phyloP scores from a whole-genome alignment of 2,113 vertebrate genomes.

The Madoqua kirkii region DNA sequence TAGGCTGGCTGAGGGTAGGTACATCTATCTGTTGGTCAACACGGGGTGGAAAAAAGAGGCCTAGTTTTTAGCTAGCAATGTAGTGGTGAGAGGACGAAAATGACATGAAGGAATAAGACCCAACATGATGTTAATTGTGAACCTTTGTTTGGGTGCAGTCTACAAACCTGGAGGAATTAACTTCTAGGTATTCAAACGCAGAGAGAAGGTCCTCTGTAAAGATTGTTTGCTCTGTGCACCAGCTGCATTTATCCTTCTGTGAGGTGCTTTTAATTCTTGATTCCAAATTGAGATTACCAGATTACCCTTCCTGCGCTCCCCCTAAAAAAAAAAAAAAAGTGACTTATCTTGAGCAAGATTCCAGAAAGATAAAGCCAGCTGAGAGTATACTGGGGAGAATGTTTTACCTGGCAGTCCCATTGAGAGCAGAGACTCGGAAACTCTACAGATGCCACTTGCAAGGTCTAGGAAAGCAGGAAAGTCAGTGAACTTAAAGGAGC shows the following conservation, averaged over 20 bases:
- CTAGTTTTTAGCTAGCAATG: neutral
- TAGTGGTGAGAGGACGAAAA: neutral
- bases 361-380: neutral
- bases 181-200: slow-evolving; percentile 5
- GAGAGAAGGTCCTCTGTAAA: neutral
- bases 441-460: neutral
- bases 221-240: neutral
- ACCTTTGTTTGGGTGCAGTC: neutral
- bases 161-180: neutral
- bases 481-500: neutral
- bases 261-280: neutral
- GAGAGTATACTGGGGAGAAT: neutral
- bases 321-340: neutral
- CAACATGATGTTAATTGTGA: neutral
- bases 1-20: neutral
- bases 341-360: neutral
- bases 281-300: neutral
- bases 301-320: neutral
- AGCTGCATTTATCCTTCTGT: slow-evolving; percentile 23
- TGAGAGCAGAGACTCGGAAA: neutral
- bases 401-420: neutral
- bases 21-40: neutral
- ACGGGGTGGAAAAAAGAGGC: neutral
- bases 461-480: neutral
- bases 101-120: neutral